Evolutionary conservation across 2,888 invertebrate species (phyloP), one percentile per base, ranked within the genome.

Genomic region (Pandemis heparana): DNA sequence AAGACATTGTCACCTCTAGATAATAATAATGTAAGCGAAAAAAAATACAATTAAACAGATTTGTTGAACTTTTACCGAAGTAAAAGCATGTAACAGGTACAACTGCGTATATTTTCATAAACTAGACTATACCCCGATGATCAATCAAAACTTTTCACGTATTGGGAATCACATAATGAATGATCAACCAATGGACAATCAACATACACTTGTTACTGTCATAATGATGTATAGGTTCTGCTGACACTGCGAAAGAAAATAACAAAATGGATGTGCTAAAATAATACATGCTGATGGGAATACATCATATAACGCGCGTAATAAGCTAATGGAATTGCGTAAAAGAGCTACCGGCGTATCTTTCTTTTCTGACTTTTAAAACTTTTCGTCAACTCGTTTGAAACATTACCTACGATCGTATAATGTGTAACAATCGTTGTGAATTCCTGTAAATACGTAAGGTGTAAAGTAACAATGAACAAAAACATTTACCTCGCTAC

Each of bases 101-200:
- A 14, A 51, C 3, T 12, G 23, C 23, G 18, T 10, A 12, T 56
- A 56, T 23, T 12, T 23, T 23, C 23, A 56, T 23, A 23, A 23
- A 9, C 12, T 4, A 53, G 53, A 18, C 16, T 51, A 23, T 4
- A 56, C 5, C 56, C 18, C 53, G 8, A 53, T 53, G 53, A 53
- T 53, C 53, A 53, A 56, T 23, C 23, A 56, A 18, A 56, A 56
- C 23, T 56, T 56, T 56, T 23, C 53, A 56, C 56, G 56, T 18
- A 56, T 56, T 23, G 56, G 23, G 10, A 10, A 56, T 56, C 23
- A 23, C n/a, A 1, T n/a, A 23, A 12, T 53, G 46, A 23, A 12
- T 53, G 46, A 46, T 46, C 46, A 53, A 53, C 53, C 53, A n/a
- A 18, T 12, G 12, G 23, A 56, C 56, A 56, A 23, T 56, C 56